These are phyloP conservation scores for Cirrhinus molitorella DNA, from an alignment of 2,797 vertebrate genomes.

Conservation along the genomic window DNA sequence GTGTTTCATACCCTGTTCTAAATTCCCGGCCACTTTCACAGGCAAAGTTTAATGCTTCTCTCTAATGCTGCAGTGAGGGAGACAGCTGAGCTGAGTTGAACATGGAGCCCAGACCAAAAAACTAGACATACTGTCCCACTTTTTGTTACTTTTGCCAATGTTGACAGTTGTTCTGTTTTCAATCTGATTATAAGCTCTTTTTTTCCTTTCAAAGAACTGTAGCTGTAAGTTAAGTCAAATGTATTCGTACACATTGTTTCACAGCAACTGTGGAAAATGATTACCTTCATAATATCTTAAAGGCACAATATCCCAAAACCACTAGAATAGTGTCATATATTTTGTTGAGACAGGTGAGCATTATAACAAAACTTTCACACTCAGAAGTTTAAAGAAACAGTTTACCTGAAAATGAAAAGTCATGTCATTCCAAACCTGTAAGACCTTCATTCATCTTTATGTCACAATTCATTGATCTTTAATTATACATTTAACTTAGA, in stretches of 20 bases:
- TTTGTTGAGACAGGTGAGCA: too few relatives aligned
- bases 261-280: too few relatives aligned
- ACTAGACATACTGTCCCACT: constrained; percentile 43
- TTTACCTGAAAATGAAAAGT: too few relatives aligned
- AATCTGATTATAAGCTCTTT: constrained; percentile 29
- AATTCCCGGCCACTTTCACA: background rate
- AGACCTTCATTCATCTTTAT: too few relatives aligned
- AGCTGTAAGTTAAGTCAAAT: background rate
- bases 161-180: constrained; percentile 19
- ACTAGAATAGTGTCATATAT: too few relatives aligned
- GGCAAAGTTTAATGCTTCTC: constrained; percentile 25
- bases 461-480: too few relatives aligned
- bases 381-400: too few relatives aligned
- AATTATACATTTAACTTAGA: too few relatives aligned
- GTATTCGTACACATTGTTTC: too few relatives aligned
- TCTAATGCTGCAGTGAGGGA: background rate
- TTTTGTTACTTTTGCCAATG: constrained; percentile 18
- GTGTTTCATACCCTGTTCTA: constrained; percentile 14
- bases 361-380: too few relatives aligned
- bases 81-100: background rate
- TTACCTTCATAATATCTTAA: background rate
- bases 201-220: background rate
- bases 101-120: background rate
- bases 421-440: too few relatives aligned
- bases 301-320: too few relatives aligned